Evolutionary conservation across 2,113 vertebrate species (phyloP), one percentile per base, ranked within the genome.

Genomic region (Ictidomys tridecemlineatus): DNA sequence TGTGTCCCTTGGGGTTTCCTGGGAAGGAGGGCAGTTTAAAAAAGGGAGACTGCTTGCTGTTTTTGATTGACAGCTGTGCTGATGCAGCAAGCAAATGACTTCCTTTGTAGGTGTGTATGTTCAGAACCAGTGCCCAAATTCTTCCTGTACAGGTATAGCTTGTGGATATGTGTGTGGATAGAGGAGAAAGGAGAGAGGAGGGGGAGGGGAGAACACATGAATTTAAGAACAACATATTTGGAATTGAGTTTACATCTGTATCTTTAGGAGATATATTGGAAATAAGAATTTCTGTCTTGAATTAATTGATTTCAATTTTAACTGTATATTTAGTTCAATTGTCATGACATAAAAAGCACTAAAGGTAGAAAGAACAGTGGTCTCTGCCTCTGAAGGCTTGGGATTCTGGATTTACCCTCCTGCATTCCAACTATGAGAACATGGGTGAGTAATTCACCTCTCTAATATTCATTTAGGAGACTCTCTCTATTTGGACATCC

Each of bases 31-130:
- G 85, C 92, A 97, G 91, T 98, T 98, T 96, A 97, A 97, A 95
- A 42, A 72, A 73, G 97, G 95, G 93, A 97, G 97, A 80, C 87
- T 78, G 85, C 76, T 63, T 96, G 85, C 78, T 91, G 94, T 93
- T 39, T 97, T 96, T 97, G 92, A 85, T 34, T 96, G 96, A 93
- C 72, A 96, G 97, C 95, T 98, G 87, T 98, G 98, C 96, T 96
- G 91, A 96, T 96, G 95, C 79, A 96, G 92, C 90, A 97, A 97
- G 96, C 72, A 96, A 96, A 95, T 83, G 48, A 89, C 22, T n/a
- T 84, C 93, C 83, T 97, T 20, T 87, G 37, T 32, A 56, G 80
- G 93, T 77, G 56, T 39, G 74, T 92, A 87, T 93, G 53, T 85
- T 94, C 72, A 89, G 77, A 77, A 96, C 95, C 96, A 97, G 94